Evolutionary conservation across 2,888 invertebrate species (phyloP).

Genomic region (Linyphia triangularis): DNA sequence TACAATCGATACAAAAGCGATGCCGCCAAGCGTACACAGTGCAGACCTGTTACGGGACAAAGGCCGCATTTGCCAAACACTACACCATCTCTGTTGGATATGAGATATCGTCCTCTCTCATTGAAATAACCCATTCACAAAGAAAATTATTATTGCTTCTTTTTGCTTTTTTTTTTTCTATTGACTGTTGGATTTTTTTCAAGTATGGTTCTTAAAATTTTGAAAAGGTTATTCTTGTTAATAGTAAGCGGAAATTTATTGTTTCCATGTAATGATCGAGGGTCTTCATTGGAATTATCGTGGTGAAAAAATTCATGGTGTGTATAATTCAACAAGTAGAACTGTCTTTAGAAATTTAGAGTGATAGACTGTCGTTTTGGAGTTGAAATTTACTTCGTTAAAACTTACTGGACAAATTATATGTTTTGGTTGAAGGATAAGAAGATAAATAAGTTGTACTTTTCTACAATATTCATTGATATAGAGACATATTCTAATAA

Average conservation of each 20-base stretch:
- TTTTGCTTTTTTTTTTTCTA: slow-evolving; percentile 36
- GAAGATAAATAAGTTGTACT: too few species aligned
- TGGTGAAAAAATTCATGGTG: too few species aligned
- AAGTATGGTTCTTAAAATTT: neutral
- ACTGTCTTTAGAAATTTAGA: too few species aligned
- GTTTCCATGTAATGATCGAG: neutral
- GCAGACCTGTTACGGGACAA: slow-evolving; percentile 55
- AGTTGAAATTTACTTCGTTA: too few species aligned
- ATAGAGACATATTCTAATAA: too few species aligned
- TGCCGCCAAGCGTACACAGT: slow-evolving; percentile 51
- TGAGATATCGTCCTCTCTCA: slow-evolving; percentile 18
- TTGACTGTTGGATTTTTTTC: neutral
- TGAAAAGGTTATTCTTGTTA: neutral
- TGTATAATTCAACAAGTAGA: too few species aligned
- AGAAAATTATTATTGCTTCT: slow-evolving; percentile 13
- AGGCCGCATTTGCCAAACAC: slow-evolving; percentile 23
- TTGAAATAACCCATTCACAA: slow-evolving; percentile 46
- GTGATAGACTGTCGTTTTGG: too few species aligned
- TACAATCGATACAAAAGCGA: slow-evolving; percentile 63
- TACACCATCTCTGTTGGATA: slow-evolving; percentile 13
- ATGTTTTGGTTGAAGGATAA: too few species aligned
- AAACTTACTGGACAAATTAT: too few species aligned
- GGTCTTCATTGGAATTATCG: neutral
- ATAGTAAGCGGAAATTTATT: slow-evolving; percentile 20
- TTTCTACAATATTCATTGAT: too few species aligned